phyloP scores from a whole-genome alignment of 2,888 invertebrate species.

The Plemyria rubiginata region DNA sequence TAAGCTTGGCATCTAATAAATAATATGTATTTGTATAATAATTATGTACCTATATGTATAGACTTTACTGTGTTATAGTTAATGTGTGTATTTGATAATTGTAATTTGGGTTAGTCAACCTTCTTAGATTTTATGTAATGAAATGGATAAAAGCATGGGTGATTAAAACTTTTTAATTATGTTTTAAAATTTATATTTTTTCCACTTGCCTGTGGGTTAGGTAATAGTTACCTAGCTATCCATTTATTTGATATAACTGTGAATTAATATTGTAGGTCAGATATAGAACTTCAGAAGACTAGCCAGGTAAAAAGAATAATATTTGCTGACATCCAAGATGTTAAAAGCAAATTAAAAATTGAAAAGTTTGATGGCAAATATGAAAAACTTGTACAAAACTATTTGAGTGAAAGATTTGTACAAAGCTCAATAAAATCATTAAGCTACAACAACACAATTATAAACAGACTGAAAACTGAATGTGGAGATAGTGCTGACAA shows the following conservation, averaged over 20 bases:
- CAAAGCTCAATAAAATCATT: slow-evolving; percentile 38
- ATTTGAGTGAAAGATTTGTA: slow-evolving; percentile 35
- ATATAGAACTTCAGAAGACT: slow-evolving; percentile 49
- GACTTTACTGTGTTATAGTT: no score
- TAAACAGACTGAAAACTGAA: slow-evolving; percentile 47
- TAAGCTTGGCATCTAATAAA: no score
- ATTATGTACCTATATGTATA: no score
- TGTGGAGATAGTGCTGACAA: slow-evolving; percentile 8
- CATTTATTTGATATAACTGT: not conserved
- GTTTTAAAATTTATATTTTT: no score
- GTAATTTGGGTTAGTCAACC: no score
- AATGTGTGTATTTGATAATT: no score
- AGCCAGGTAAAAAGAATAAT: slow-evolving; percentile 49
- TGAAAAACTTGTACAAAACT: slow-evolving; percentile 29
- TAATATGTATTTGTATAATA: no score
- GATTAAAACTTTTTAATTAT: no score
- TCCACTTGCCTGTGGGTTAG: no score
- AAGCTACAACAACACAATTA: slow-evolving; percentile 48
- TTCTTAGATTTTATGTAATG: no score
- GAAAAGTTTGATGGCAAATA: slow-evolving; percentile 39
- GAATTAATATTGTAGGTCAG: slow-evolving; percentile 47
- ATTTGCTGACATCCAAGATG: slow-evolving; percentile 59
- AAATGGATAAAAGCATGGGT: no score
- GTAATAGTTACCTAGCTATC: no score
- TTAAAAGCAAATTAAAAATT: slow-evolving; percentile 53